Conservation (phyloP, 1,140 invertebrate species). For the Chironomus tepperi region DNA sequence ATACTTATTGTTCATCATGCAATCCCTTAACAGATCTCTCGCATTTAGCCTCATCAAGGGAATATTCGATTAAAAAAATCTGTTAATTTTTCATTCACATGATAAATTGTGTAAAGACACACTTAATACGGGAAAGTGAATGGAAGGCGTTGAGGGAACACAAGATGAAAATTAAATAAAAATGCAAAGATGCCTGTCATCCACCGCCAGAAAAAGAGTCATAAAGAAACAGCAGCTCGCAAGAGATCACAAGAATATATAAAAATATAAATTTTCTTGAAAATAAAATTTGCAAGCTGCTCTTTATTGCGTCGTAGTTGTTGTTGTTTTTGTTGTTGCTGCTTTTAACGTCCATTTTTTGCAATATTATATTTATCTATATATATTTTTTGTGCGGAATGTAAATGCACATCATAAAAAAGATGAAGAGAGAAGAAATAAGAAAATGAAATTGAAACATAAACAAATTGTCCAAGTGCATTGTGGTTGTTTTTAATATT, state of each 20-base stretch:
- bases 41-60: neutral
- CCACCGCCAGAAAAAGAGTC: neutral
- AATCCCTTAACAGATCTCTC: neutral
- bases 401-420: no score
- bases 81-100: neutral
- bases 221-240: no score
- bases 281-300: neutral
- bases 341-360: neutral
- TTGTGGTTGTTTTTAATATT: no score
- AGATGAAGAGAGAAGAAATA: neutral
- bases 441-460: neutral
- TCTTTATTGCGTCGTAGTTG: neutral
- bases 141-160: neutral
- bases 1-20: no score
- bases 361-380: neutral
- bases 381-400: no score
- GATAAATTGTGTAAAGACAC: neutral
- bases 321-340: neutral
- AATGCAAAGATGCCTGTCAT: neutral
- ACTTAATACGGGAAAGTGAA: neutral
- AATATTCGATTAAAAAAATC: no score
- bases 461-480: neutral
- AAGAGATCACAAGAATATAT: no score
- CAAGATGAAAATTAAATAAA: neutral
- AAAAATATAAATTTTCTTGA: no score